Percentiles rank a stretch among this genome's conserved stretches.
Evolutionary conservation across 2,113 vertebrate species (phyloP).

Genomic region (Myanophis thanlyinensis): DNA sequence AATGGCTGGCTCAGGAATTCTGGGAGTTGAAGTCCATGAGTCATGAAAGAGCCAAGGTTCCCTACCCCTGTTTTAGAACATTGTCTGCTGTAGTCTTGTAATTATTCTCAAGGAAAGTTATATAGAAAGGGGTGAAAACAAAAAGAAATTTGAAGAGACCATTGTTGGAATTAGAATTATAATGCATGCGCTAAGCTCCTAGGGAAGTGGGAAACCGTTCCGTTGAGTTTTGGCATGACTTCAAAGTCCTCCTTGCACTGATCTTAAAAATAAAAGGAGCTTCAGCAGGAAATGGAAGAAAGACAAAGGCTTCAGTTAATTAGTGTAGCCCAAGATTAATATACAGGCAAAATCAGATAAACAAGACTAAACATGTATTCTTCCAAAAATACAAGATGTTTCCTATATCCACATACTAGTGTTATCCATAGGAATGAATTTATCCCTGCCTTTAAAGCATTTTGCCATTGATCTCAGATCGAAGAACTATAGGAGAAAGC

Average conservation of each 20-base stretch:
- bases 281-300: not conserved
- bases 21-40: no score
- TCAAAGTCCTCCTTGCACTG: slow-evolving; percentile 1
- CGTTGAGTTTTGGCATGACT: not conserved
- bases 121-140: not conserved
- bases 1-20: no score
- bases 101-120: not conserved
- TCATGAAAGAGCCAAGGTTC: no score
- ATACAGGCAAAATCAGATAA: not conserved
- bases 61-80: no score
- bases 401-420: not conserved
- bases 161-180: slow-evolving; percentile 1
- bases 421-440: not conserved
- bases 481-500: not conserved
- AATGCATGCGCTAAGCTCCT: not conserved
- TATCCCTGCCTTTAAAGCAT: not conserved
- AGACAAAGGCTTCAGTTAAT: not conserved
- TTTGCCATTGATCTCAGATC: not conserved
- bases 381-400: not conserved
- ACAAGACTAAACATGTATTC: not conserved
- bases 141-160: not conserved
- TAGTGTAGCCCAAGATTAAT: not conserved
- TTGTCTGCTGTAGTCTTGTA: not conserved
- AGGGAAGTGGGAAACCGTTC: not conserved
- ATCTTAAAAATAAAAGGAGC: not conserved